Conservation (phyloP, 1,140 invertebrate genomes). For the Caenorhabditis latens region DNA sequence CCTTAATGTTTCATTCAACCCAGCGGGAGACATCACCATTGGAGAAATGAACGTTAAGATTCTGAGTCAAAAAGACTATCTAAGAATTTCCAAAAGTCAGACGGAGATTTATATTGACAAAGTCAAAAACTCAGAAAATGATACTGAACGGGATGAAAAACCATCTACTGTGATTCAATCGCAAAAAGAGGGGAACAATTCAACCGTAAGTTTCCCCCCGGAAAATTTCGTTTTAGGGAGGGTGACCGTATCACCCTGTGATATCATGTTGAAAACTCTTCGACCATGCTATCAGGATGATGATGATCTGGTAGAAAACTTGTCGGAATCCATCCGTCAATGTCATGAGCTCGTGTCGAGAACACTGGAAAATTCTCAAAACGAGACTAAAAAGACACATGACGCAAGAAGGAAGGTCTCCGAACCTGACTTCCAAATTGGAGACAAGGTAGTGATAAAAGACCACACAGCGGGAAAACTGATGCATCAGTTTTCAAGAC, state of each 20-base stretch:
- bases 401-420: neutral
- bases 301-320: neutral
- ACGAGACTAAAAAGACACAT: neutral
- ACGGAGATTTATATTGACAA: too few species aligned
- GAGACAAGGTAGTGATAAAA: neutral
- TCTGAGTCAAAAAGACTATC: too few species aligned
- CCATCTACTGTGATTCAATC: neutral
- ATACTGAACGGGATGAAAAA: neutral
- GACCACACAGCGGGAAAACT: neutral
- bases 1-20: neutral
- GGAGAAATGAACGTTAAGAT: neutral
- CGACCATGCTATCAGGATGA: neutral
- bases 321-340: neutral
- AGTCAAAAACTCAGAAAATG: neutral
- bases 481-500: neutral
- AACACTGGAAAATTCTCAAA: neutral
- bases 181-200: neutral
- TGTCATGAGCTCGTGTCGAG: neutral
- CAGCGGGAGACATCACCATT: neutral
- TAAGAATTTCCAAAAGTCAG: too few species aligned
- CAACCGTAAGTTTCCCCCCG: neutral
- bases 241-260: neutral
- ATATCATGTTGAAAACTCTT: neutral
- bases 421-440: neutral
- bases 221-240: neutral